Percentiles rank a stretch among this genome's conserved stretches.
Evolutionary conservation across 2,113 vertebrate species (phyloP).

Genomic region (Lonchura striata): DNA sequence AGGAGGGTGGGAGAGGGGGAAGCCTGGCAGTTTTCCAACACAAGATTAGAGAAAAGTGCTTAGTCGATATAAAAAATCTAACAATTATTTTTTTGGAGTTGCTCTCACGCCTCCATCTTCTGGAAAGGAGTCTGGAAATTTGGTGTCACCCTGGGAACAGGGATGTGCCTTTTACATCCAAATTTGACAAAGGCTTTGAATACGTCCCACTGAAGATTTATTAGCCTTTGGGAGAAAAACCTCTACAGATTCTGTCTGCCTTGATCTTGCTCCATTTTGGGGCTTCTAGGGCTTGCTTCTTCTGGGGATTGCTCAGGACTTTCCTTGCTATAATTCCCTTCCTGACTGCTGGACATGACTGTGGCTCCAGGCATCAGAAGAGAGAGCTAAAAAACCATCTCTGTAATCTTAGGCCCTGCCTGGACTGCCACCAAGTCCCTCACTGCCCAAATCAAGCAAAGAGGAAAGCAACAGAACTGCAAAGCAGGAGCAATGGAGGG

Average conservation of each 20-base stretch:
- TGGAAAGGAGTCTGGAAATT: slow-evolving; percentile 38
- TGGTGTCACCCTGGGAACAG: slow-evolving; percentile 4
- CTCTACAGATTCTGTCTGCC: neutral
- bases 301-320: neutral
- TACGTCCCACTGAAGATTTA: slow-evolving; percentile 5
- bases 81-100: neutral
- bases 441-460: neutral
- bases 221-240: slow-evolving; percentile 10
- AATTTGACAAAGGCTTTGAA: slow-evolving; percentile 22
- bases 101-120: neutral
- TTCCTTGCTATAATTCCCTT: neutral
- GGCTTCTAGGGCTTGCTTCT: neutral
- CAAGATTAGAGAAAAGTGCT: slow-evolving; percentile 51
- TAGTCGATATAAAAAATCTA: neutral
- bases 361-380: neutral
- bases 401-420: neutral
- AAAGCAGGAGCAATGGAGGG: neutral
- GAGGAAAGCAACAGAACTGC: neutral
- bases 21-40: neutral
- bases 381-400: neutral
- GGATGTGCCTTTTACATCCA: slow-evolving; percentile 1
- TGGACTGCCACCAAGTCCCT: neutral
- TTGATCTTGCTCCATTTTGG: neutral
- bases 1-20: neutral
- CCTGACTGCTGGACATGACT: neutral